Evolutionary conservation across 1,140 invertebrate genomes (phyloP).

Genomic region (Drosophila arawakana): DNA sequence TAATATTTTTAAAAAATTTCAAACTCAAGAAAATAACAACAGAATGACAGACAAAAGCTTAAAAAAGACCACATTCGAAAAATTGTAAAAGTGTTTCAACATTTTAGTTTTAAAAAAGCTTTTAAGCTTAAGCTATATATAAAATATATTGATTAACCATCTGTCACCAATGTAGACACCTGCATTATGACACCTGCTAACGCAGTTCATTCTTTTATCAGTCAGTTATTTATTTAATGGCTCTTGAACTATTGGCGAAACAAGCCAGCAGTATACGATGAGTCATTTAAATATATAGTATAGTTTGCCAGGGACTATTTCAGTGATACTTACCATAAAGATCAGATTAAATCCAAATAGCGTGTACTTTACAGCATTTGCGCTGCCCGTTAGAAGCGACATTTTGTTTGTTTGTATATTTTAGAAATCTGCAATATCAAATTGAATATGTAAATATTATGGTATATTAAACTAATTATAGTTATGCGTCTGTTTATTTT

Average conservation of each 20-base stretch:
- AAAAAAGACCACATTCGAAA: no score
- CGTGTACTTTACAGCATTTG: slow-evolving; percentile 87
- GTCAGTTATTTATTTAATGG: no score
- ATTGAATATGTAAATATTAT: not conserved
- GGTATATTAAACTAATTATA: not conserved
- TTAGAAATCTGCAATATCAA: slow-evolving; percentile 17
- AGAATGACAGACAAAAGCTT: no score
- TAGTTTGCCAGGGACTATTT: not conserved
- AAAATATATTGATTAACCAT: not conserved
- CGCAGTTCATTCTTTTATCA: no score
- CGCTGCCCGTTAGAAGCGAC: slow-evolving; percentile 84
- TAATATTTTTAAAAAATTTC: no score
- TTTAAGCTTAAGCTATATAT: not conserved
- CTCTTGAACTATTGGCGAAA: slow-evolving; percentile 5
- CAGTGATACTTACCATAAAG: slow-evolving; percentile 87
- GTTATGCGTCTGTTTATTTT: not conserved
- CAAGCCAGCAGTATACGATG: not conserved
- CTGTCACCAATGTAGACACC: not conserved
- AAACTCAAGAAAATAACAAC: no score
- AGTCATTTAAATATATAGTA: slow-evolving; percentile 17
- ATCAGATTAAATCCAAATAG: slow-evolving; percentile 89
- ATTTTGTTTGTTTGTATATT: slow-evolving; percentile 49
- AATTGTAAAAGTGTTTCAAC: not conserved
- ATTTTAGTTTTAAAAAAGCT: not conserved
- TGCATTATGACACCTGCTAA: not conserved